Evolutionary conservation across 2,113 vertebrate genomes (phyloP).

Genomic region (Triplophysa rosa): DNA sequence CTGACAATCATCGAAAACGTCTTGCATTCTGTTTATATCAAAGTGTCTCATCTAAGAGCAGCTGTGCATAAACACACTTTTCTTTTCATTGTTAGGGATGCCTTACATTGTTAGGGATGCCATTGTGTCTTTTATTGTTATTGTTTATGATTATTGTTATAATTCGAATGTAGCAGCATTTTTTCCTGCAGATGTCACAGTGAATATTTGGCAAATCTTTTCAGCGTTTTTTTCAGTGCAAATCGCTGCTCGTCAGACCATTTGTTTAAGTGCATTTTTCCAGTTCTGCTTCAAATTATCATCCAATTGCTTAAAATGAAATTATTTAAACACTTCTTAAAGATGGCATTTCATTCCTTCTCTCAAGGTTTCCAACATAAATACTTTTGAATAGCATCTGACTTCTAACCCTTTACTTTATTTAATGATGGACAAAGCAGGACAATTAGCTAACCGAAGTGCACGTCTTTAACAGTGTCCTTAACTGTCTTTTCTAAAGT

Average conservation of each 20-base stretch:
- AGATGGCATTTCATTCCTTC: constrained; percentile 5
- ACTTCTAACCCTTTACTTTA: constrained; percentile 40
- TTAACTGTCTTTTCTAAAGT: not conserved
- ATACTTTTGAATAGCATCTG: constrained; percentile 36
- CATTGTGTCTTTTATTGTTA: not conserved
- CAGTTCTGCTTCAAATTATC: constrained; percentile 33
- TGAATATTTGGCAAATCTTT: not conserved
- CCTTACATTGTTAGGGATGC: not conserved
- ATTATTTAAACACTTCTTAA: constrained; percentile 41
- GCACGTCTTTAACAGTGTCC: not conserved
- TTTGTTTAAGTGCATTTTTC: constrained; percentile 43
- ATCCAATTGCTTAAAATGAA: constrained; percentile 32
- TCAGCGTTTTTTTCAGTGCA: not conserved
- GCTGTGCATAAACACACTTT: constrained; percentile 5
- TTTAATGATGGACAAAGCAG: constrained; percentile 18
- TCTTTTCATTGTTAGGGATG: not conserved
- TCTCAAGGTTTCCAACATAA: not conserved
- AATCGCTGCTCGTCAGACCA: not conserved
- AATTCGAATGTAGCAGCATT: not conserved
- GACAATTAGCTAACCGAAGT: constrained; percentile 37
- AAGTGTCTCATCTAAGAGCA: constrained; percentile 1
- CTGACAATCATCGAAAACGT: not conserved
- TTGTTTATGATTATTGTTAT: constrained; percentile 5
- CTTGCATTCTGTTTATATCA: constrained; percentile 2
- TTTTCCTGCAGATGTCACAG: not conserved